These are phyloP conservation scores for Oceanodroma tethys DNA, from an alignment of 2,113 vertebrate species.

Conservation along the genomic window DNA sequence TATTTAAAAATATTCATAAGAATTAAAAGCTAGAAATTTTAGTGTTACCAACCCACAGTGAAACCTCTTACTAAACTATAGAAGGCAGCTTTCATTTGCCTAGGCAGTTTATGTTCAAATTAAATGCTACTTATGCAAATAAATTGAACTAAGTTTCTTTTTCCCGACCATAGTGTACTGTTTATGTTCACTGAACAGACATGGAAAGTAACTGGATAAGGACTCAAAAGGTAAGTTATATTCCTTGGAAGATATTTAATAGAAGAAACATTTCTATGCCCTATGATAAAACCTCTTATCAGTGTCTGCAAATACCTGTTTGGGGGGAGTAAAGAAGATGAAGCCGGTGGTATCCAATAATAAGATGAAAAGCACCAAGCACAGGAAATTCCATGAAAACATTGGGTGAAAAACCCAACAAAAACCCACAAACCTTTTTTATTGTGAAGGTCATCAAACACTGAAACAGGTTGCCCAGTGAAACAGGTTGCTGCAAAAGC, in stretches of 20 bases:
- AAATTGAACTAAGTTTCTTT: conserved; percentile 32
- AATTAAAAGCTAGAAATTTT: background rate
- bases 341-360: background rate
- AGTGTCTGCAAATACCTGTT: background rate
- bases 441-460: background rate
- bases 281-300: background rate
- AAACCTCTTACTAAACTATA: background rate
- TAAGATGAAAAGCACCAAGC: background rate
- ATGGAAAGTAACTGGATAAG: conserved; percentile 13
- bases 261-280: background rate
- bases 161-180: background rate
- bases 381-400: background rate
- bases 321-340: background rate
- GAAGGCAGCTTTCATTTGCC: background rate
- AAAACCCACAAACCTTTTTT: background rate
- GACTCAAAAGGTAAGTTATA: background rate
- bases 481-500: background rate
- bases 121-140: conserved; percentile 24
- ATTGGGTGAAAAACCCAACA: fast-evolving
- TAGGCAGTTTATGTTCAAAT: background rate
- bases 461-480: background rate
- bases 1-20: background rate
- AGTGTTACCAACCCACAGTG: background rate
- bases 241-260: background rate
- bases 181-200: background rate